Conservation (phyloP, 37 sponge, comb jelly and placozoan species). For the Dysidea cf. avara region DNA sequence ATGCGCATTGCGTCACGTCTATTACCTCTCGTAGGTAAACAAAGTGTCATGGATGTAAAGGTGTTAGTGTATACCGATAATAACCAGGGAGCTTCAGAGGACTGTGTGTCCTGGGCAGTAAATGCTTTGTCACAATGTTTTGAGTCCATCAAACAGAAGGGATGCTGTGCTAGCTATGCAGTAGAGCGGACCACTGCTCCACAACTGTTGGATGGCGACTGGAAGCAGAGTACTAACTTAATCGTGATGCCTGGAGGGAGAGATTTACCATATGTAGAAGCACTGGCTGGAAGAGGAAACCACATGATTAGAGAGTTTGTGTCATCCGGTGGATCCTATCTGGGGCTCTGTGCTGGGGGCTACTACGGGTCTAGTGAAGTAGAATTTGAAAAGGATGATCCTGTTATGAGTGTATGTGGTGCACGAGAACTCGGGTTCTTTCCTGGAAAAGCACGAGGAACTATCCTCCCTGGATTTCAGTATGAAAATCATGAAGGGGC, state of each 20-base stretch:
- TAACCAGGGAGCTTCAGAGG: conserved; percentile 47
- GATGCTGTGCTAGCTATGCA: not conserved
- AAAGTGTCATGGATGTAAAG: conserved; percentile 12
- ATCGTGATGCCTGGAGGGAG: conserved; percentile 86
- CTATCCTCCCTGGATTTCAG: conserved; percentile 63
- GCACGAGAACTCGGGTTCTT: conserved; percentile 71
- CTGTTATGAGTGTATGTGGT: conserved; percentile 58
- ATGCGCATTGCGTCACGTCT: no score
- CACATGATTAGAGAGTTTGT: conserved; percentile 65
- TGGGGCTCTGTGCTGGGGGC: conserved; percentile 90
- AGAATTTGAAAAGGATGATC: conserved; percentile 72
- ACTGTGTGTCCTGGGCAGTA: conserved; percentile 48
- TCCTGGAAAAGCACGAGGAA: conserved; percentile 68
- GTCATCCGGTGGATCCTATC: conserved; percentile 68
- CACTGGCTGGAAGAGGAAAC: conserved; percentile 75
- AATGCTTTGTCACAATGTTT: conserved; percentile 24
- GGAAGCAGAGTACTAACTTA: conserved; percentile 14
- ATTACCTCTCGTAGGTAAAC: no score
- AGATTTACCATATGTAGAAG: conserved; percentile 71
- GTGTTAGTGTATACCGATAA: conserved; percentile 71
- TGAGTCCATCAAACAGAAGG: not conserved
- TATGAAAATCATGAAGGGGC: conserved; percentile 69
- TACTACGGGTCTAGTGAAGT: conserved; percentile 70
- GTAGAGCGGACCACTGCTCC: conserved; percentile 44
- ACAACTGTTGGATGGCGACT: conserved; percentile 30